Percentiles rank a stretch among this genome's conserved stretches.
Evolutionary conservation across 1,140 invertebrate genomes (phyloP).

Genomic region (Tetranychus cinnabarinus): DNA sequence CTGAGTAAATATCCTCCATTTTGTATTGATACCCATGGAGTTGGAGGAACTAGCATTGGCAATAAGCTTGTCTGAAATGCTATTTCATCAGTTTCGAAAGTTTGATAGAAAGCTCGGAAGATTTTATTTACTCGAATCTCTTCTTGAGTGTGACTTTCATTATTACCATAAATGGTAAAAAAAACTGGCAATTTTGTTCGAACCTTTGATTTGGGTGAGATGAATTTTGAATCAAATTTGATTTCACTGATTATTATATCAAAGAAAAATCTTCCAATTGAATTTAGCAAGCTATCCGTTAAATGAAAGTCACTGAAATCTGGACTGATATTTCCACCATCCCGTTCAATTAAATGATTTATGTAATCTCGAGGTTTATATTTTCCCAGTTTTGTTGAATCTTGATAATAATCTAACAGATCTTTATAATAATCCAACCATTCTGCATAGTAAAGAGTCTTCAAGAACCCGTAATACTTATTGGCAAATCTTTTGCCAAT

Average conservation of each 20-base stretch:
- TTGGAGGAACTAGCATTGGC: constrained; percentile 51
- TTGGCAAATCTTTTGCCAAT: constrained; percentile 35
- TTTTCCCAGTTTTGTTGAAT: constrained; percentile 17
- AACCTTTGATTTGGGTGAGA: constrained; percentile 28
- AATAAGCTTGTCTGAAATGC: constrained; percentile 33
- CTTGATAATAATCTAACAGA: constrained; percentile 42
- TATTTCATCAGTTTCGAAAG: constrained; percentile 50
- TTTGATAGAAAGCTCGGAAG: constrained; percentile 3
- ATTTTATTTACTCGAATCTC: constrained; percentile 7
- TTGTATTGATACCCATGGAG: constrained; percentile 43
- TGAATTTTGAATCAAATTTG: constrained; percentile 45
- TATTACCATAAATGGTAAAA: constrained; percentile 44
- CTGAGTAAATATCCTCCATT: constrained; percentile 50
- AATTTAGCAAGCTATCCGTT: constrained; percentile 33
- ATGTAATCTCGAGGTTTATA: constrained; percentile 44
- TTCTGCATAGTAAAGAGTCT: constrained; percentile 38
- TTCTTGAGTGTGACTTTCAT: constrained; percentile 22
- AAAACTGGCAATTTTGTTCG: constrained; percentile 42
- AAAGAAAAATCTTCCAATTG: constrained; percentile 57
- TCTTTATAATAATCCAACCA: constrained; percentile 35
- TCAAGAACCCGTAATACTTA: constrained; percentile 37
- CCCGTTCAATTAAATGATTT: constrained; percentile 31
- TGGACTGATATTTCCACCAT: constrained; percentile 29
- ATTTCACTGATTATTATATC: constrained; percentile 62
- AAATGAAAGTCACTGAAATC: constrained; percentile 22